Evolutionary conservation across 2,797 vertebrate species (phyloP), one percentile per base, ranked within the genome.

Genomic region (Malacoraja senta): DNA sequence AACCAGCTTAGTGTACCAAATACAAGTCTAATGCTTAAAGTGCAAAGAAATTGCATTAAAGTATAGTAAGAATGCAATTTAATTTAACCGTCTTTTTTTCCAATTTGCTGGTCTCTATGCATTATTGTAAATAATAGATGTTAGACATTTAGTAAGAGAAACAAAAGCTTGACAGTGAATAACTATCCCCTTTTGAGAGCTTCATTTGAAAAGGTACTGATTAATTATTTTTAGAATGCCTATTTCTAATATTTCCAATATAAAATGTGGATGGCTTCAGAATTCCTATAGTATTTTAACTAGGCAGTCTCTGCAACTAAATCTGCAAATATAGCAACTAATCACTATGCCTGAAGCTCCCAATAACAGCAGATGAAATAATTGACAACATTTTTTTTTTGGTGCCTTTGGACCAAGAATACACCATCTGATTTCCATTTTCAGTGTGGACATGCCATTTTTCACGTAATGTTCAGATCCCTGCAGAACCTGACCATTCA

Each of bases 1-100:
- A 76, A 92, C 90, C 90, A 92, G 90, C 71, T 76, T 76, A 92
- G 68, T 74, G 29, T 53, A 76, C 74, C 90, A 53, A 76, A 92
- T 76, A 76, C 44, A 76, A 92, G 10, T n/a, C 71, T 74, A 92
- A 58, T 71, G 12, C 44, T 74, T 92, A 74, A 92, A 92, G 38
- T 92, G 71, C 26, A 92, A 92, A 71, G 90, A 92, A 74, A 92
- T 92, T 76, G 90, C 72, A 92, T 92, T 76, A 76, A 92, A 92
- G 24, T 58, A 71, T 15, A 3, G 90, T 44, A 92, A 74, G 63
- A 92, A 76, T 76, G 38, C 65, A 53, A 92, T 76, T 76, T 92
- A 92, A 92, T 53, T 92, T 92, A 92, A 92, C 68, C 26, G 71
- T 76, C 71, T 74, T 92, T 92, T 53, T 92, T 92, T 63, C 74